These are phyloP conservation scores for Pachyuromys duprasi DNA, from an alignment of 2,797 vertebrate genomes.

Conservation along the genomic window DNA sequence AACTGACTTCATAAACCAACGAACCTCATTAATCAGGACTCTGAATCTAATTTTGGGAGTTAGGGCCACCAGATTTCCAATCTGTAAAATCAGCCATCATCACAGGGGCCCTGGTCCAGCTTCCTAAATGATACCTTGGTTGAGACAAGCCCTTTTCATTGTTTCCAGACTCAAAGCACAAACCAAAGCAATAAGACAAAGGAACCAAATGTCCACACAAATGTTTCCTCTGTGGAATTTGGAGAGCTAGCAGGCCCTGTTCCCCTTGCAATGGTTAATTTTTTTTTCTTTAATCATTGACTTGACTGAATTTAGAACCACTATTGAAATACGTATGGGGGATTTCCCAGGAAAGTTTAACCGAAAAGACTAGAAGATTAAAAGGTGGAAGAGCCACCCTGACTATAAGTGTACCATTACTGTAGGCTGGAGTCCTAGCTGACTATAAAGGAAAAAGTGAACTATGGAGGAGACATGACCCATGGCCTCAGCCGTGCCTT, in stretches of 20 bases:
- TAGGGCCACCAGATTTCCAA: not conserved
- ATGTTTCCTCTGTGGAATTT: not conserved
- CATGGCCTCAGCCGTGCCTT: not conserved
- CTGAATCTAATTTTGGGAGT: conserved; percentile 59
- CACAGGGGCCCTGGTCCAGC: not conserved
- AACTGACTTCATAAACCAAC: conserved; percentile 70
- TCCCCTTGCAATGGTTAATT: not conserved
- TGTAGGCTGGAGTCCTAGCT: not conserved
- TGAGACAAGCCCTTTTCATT: not conserved
- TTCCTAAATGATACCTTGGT: not conserved
- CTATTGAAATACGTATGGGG: not conserved
- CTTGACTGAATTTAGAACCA: not conserved
- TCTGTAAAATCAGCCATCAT: not conserved
- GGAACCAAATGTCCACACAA: not conserved
- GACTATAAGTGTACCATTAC: not conserved
- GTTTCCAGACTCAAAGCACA: conserved; percentile 11
- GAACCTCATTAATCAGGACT: conserved; percentile 65
- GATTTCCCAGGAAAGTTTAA: not conserved
- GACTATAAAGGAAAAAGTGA: not conserved
- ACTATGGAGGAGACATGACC: not conserved
- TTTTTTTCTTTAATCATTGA: not conserved
- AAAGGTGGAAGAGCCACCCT: not conserved
- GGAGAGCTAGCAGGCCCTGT: not conserved
- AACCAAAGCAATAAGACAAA: not conserved
- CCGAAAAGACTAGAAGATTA: not conserved